phyloP scores from a whole-genome alignment of 1,140 invertebrate genomes.

The Ips typographus region DNA sequence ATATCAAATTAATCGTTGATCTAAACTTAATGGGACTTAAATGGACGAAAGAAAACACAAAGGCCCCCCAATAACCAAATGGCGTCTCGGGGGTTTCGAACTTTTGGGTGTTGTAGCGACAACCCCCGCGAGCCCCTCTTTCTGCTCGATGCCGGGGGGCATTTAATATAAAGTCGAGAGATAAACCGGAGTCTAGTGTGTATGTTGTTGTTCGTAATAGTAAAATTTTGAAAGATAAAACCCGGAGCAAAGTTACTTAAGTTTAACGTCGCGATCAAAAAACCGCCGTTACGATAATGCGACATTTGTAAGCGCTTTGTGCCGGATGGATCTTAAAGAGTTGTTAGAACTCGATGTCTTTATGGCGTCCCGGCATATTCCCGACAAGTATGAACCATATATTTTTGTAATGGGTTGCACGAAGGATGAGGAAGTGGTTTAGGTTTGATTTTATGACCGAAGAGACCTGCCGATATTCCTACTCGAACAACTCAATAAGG shows the following conservation, averaged over 20 bases:
- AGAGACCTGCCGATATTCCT: too few relatives aligned
- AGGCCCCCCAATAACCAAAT: conserved; percentile 7
- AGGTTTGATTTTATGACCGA: conserved; percentile 9
- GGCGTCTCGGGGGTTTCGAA: not conserved
- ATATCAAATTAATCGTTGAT: conserved; percentile 32
- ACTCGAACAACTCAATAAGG: too few relatives aligned
- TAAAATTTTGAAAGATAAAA: conserved; percentile 21
- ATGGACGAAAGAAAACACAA: conserved; percentile 11
- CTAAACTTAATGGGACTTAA: conserved; percentile 26
- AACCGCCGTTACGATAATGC: conserved; percentile 16
- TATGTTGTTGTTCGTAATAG: conserved; percentile 15
- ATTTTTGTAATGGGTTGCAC: conserved; percentile 20
- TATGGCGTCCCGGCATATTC: conserved; percentile 13
- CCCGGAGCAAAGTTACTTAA: conserved; percentile 14
- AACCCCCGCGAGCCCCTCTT: not conserved
- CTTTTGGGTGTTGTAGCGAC: conserved; percentile 2
- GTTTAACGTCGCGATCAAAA: conserved; percentile 14
- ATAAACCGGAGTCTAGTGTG: conserved; percentile 10
- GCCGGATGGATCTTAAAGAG: conserved; percentile 9
- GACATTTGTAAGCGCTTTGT: conserved; percentile 18
- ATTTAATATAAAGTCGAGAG: conserved; percentile 5
- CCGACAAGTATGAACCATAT: conserved; percentile 12
- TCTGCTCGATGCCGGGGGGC: too few relatives aligned
- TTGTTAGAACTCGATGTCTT: conserved; percentile 23
- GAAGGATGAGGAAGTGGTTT: conserved; percentile 1